Percentiles rank a stretch among this genome's conserved stretches.
These are phyloP conservation scores for Chelonoidis abingdonii DNA, from an alignment of 2,113 vertebrate species.

Conservation along the genomic window DNA sequence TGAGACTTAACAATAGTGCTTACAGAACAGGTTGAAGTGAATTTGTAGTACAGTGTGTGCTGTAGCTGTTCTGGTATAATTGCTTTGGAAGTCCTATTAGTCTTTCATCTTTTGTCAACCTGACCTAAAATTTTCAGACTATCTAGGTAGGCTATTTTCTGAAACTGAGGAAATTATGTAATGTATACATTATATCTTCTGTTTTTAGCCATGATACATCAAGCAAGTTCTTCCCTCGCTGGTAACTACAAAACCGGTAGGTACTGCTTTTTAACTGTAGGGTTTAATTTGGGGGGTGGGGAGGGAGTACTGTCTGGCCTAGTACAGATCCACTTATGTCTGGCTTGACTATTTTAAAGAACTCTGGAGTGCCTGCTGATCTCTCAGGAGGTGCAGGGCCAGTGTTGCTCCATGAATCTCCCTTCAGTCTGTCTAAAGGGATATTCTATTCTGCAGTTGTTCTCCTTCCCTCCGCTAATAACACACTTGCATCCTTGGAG, in stretches of 20 bases:
- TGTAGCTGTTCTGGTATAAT: not conserved
- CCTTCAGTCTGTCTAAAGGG: not conserved
- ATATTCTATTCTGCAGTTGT: not conserved
- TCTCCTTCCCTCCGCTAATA: not conserved
- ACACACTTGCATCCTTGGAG: not conserved
- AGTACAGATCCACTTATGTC: not conserved
- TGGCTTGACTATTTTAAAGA: rapidly evolving
- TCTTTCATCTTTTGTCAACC: not conserved
- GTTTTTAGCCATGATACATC: not conserved
- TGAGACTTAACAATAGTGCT: not conserved
- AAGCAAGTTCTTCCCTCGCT: rapidly evolving
- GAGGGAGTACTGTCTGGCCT: not conserved
- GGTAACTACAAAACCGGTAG: not conserved
- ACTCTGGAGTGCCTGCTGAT: rapidly evolving
- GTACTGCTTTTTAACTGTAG: rapidly evolving
- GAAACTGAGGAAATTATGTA: rapidly evolving
- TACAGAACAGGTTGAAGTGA: not conserved
- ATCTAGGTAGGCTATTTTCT: not conserved
- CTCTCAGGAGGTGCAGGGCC: rapidly evolving
- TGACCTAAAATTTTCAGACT: not conserved
- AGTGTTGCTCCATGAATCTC: not conserved
- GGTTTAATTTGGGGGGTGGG: not conserved
- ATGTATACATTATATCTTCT: rapidly evolving
- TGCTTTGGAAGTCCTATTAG: no score
- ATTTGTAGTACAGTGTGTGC: not conserved